Conservation (phyloP, 1,140 invertebrate genomes). For the Diploscapter pachys region DNA sequence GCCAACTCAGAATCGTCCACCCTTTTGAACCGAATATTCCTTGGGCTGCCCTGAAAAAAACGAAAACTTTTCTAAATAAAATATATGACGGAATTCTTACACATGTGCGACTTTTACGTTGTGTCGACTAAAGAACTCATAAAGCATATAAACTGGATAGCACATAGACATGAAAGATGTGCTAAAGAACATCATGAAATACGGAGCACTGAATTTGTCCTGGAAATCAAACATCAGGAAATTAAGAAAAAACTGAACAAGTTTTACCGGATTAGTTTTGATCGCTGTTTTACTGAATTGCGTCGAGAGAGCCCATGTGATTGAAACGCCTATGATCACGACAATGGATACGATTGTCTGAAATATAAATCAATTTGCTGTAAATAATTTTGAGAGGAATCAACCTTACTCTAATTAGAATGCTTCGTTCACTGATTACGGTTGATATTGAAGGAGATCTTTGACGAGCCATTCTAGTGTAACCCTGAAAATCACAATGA, state of each 20-base stretch:
- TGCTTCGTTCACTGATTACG: too few relatives aligned
- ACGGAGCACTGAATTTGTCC: conserved; percentile 51
- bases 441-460: too few relatives aligned
- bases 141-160: conserved; percentile 51
- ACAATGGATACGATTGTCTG: neutral
- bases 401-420: too few relatives aligned
- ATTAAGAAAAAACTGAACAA: neutral
- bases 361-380: neutral
- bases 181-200: conserved; percentile 57
- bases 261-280: conserved; percentile 34
- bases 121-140: conserved; percentile 31
- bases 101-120: neutral
- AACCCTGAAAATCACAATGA: too few relatives aligned
- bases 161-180: conserved; percentile 52
- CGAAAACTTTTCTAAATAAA: neutral
- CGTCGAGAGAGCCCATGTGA: conserved; percentile 50
- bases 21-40: conserved; percentile 22
- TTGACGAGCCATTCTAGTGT: too few relatives aligned
- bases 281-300: conserved; percentile 54
- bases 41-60: conserved; percentile 22
- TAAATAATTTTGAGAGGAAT: too few relatives aligned
- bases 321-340: conserved; percentile 35
- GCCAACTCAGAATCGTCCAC: conserved; percentile 25
- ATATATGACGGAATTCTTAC: neutral
- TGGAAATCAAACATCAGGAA: neutral